Conservation (phyloP, 2,888 invertebrate species). For the Agonum fuliginosum region DNA sequence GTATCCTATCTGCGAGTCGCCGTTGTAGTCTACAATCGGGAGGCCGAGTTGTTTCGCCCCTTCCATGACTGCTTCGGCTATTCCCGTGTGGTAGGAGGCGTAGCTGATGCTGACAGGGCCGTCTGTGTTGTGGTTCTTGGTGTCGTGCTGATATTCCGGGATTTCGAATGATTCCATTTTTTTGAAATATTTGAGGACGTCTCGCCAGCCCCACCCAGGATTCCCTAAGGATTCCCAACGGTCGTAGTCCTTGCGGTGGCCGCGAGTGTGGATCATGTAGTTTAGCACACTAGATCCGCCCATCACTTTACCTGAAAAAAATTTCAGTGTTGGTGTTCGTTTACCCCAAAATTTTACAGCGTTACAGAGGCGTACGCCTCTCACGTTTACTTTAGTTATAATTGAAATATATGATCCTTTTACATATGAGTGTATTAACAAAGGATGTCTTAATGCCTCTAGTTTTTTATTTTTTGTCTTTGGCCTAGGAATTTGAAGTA, state of each 20-base stretch:
- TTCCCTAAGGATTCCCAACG: slow-evolving; percentile 91
- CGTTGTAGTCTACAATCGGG: slow-evolving; percentile 81
- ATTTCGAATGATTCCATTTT: slow-evolving; percentile 90
- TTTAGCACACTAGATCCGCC: slow-evolving; percentile 92
- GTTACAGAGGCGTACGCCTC: too few relatives aligned
- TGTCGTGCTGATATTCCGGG: slow-evolving; percentile 80
- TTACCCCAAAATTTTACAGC: too few relatives aligned
- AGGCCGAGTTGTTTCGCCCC: slow-evolving; percentile 79
- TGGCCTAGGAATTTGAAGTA: too few relatives aligned
- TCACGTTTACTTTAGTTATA: too few relatives aligned
- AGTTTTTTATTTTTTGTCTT: too few relatives aligned
- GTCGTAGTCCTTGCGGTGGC: slow-evolving; percentile 90
- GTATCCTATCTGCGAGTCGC: slow-evolving; percentile 75
- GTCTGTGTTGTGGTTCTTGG: slow-evolving; percentile 73
- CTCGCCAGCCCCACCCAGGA: slow-evolving; percentile 79
- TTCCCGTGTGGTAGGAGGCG: slow-evolving; percentile 76
- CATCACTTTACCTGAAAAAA: slow-evolving; percentile 82
- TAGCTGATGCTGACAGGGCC: slow-evolving; percentile 77
- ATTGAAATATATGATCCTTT: too few relatives aligned
- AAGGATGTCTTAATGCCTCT: too few relatives aligned
- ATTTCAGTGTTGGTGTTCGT: too few relatives aligned
- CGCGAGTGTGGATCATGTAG: slow-evolving; percentile 93
- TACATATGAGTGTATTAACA: too few relatives aligned
- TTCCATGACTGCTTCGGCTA: slow-evolving; percentile 79
- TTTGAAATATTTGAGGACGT: slow-evolving; percentile 87